Conservation (phyloP, 2,888 invertebrate genomes). For the Anoplius nigerrimus region DNA sequence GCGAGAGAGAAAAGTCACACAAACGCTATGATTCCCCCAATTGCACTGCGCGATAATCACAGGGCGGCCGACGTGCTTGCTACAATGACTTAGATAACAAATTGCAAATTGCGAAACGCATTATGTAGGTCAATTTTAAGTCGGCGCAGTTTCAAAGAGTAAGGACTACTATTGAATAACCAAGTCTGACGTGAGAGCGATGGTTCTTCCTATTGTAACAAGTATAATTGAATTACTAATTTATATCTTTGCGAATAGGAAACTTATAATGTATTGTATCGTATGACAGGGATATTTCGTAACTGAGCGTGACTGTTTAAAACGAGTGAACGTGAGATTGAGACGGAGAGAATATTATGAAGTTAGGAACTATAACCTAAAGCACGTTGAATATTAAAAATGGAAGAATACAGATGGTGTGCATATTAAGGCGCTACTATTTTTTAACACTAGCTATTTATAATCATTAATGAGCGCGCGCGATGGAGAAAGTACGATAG, state of each 20-base stretch:
- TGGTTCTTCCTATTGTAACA: slow-evolving; percentile 66
- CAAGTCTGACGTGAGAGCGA: slow-evolving; percentile 63
- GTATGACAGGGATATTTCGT: slow-evolving; percentile 46
- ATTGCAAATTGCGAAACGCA: slow-evolving; percentile 43
- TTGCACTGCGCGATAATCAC: slow-evolving; percentile 35
- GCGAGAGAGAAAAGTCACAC: slow-evolving; percentile 3
- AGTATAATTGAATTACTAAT: slow-evolving; percentile 63
- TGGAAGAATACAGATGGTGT: slow-evolving; percentile 54
- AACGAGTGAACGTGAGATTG: slow-evolving; percentile 32
- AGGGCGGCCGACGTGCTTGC: slow-evolving; percentile 42
- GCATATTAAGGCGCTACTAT: slow-evolving; percentile 66
- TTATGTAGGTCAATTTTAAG: slow-evolving; percentile 52
- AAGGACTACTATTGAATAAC: slow-evolving; percentile 49
- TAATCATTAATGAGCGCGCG: slow-evolving; percentile 51
- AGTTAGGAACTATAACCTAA: slow-evolving; percentile 53
- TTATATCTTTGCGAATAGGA: slow-evolving; percentile 63
- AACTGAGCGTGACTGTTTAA: slow-evolving; percentile 31
- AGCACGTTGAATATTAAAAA: slow-evolving; percentile 46
- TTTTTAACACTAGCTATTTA: slow-evolving; percentile 69
- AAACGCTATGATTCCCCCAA: slow-evolving; percentile 25
- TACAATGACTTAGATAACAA: slow-evolving; percentile 40
- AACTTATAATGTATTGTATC: slow-evolving; percentile 57
- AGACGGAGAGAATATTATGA: slow-evolving; percentile 39
- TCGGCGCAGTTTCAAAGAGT: slow-evolving; percentile 37
- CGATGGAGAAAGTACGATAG: slow-evolving; percentile 15